Conservation (phyloP, 2,888 invertebrate species). For the Acronicta alni region DNA sequence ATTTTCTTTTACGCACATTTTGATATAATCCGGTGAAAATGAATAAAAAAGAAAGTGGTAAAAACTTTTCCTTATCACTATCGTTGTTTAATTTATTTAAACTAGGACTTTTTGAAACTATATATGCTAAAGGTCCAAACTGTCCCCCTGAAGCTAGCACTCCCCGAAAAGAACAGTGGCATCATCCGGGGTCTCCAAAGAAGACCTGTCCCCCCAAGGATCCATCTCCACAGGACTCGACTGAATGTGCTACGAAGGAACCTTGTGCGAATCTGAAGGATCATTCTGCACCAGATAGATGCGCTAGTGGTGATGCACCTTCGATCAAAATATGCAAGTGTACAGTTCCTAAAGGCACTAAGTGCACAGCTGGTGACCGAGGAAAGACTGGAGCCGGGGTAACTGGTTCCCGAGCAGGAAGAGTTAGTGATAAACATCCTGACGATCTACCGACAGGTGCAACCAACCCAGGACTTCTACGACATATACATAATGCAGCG, state of each 20-base stretch:
- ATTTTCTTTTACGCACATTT: conserved; percentile 26
- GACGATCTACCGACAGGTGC: conserved; percentile 74
- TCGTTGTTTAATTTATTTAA: conserved; percentile 73
- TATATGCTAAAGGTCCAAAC: conserved; percentile 71
- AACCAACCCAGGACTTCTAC: conserved; percentile 77
- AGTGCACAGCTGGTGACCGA: conserved; percentile 70
- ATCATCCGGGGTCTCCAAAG: conserved; percentile 7
- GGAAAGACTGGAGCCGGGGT: conserved; percentile 85
- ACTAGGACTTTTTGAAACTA: conserved; percentile 71
- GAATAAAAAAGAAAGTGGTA: conserved; percentile 40
- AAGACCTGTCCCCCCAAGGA: conserved; percentile 8
- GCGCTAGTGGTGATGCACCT: conserved; percentile 65
- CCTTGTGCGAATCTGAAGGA: background rate
- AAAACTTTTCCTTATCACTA: conserved; percentile 62
- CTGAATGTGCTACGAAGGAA: background rate
- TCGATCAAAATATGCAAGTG: conserved; percentile 46
- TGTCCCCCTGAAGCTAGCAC: conserved; percentile 47
- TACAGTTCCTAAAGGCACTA: conserved; percentile 54
- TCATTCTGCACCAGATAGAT: conserved; percentile 16
- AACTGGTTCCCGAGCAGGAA: conserved; percentile 78
- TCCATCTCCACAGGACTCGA: background rate
- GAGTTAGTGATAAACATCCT: conserved; percentile 60
- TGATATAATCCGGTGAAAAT: conserved; percentile 22
- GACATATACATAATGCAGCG: conserved; percentile 83
- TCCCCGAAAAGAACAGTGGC: conserved; percentile 57